Evolutionary conservation across 2,888 invertebrate species (phyloP), one percentile per base, ranked within the genome.

Genomic region (Troides aeacus): DNA sequence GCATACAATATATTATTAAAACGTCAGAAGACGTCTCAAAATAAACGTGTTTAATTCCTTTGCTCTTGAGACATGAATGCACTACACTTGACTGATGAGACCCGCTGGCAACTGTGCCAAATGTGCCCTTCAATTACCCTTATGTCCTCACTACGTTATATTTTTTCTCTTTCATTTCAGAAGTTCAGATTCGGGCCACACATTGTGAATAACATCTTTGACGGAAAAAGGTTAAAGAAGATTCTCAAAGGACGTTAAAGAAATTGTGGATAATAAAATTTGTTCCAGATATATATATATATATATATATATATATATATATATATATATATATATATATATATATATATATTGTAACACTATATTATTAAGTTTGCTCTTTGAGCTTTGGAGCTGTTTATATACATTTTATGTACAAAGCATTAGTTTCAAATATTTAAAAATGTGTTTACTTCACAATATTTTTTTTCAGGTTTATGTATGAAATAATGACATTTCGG

Each of bases 131-230:
- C 66, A 66, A 70, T 70, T 60, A 60, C 60, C 53, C 60, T 66
- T 24, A 42, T 42, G 66, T 53, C 67, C 60, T 66, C 62, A 62
- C 62, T 62, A 58, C 53, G 58, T 62, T 58, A 62, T 66, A 62
- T 59, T 62, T 69, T 64, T 12, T 68, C 62, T 69, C 36, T 66
- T 69, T 59, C 53, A 69, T 69, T 69, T 69, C 69, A 69, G 69
- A 39, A 50, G 36, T n/a, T 21, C 46, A 57, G 56, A 64, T 50
- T 59, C 59, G 57, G 68, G 59, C 23, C 68, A 21, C 36, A 59
- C 18, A 36, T 68, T 62, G 42, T 56, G 24, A 39, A 62, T 39
- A 53, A 67, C 62, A 62, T 61, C 53, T 61, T 67, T 56, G 60
- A 50, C 60, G 30, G 36, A 30, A 65, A 59, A 53, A 53, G 24